Conservation (phyloP, 2,888 invertebrate species). For the Lasioglossum malachurum region DNA sequence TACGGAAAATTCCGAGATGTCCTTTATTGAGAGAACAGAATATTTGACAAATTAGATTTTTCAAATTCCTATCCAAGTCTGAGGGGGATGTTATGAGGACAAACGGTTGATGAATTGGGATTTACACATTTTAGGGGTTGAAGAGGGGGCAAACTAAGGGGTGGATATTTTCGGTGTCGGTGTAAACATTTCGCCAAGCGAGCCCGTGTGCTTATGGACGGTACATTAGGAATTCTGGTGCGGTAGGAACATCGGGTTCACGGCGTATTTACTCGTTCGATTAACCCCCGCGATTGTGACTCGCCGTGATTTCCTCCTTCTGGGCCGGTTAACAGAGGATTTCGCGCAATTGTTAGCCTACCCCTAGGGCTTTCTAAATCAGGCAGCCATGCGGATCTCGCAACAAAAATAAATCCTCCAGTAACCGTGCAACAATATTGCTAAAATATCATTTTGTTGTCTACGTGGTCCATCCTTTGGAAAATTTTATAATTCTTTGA, state of each 20-base stretch:
- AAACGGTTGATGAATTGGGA: neutral
- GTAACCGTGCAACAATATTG: neutral
- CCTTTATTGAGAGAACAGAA: too few relatives aligned
- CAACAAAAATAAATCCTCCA: neutral
- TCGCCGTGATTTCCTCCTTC: slow-evolving; percentile 74
- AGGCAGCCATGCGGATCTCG: neutral
- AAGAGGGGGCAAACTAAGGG: neutral
- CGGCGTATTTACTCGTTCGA: slow-evolving; percentile 67
- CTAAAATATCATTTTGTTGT: neutral
- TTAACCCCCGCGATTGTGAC: slow-evolving; percentile 62
- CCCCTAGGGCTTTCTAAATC: slow-evolving; percentile 18
- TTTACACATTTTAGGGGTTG: neutral
- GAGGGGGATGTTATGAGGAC: neutral
- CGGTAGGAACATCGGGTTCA: slow-evolving; percentile 53
- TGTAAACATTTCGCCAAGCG: slow-evolving; percentile 14
- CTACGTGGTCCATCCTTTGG: neutral
- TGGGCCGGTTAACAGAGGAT: slow-evolving; percentile 55
- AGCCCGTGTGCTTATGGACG: slow-evolving; percentile 41
- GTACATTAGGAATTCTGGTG: slow-evolving; percentile 73
- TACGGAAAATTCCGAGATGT: neutral
- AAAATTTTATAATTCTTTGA: neutral
- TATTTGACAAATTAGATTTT: neutral
- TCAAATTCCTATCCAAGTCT: neutral
- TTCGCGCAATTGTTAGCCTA: slow-evolving; percentile 27
- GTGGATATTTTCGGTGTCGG: neutral